phyloP scores from a whole-genome alignment of 2,888 invertebrate species.

The Leptopilina drosophilae region DNA sequence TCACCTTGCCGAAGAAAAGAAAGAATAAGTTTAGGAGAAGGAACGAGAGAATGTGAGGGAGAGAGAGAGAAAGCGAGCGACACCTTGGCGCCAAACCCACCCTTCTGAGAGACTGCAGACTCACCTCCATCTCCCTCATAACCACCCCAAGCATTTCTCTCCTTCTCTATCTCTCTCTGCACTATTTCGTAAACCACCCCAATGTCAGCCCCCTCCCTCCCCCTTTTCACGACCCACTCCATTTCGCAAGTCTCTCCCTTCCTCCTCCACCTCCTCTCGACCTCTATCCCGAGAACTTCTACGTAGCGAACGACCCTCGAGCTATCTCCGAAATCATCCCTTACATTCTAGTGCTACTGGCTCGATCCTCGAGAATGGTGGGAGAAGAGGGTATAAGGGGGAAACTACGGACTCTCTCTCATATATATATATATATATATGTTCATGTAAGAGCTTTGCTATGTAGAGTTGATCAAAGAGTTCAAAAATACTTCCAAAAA shows the following conservation, averaged over 20 bases:
- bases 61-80: conserved; percentile 70
- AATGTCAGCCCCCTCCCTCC: conserved; percentile 63
- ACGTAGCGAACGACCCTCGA: conserved; percentile 73
- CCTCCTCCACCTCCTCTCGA: conserved; percentile 57
- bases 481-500: no score
- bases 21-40: conserved; percentile 31
- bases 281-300: conserved; percentile 72
- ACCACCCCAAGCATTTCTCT: conserved; percentile 15
- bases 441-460: conserved; percentile 21
- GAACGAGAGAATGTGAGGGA: conserved; percentile 44
- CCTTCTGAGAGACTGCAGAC: conserved; percentile 75
- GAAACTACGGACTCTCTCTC: no score
- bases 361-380: conserved; percentile 65
- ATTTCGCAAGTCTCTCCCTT: conserved; percentile 57
- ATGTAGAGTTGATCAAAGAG: no score
- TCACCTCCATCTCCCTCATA: conserved; percentile 68
- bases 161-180: conserved; percentile 27
- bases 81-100: conserved; percentile 77
- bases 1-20: conserved; percentile 7
- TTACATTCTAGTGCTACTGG: conserved; percentile 73
- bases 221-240: conserved; percentile 64
- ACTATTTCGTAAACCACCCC: conserved; percentile 65
- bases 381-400: neutral
- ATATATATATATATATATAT: conserved; percentile 46
- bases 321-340: conserved; percentile 77